Base-by-base conservation (phyloP, 1,140 invertebrate genomes). In the Lanistes nyassanus region DNA sequence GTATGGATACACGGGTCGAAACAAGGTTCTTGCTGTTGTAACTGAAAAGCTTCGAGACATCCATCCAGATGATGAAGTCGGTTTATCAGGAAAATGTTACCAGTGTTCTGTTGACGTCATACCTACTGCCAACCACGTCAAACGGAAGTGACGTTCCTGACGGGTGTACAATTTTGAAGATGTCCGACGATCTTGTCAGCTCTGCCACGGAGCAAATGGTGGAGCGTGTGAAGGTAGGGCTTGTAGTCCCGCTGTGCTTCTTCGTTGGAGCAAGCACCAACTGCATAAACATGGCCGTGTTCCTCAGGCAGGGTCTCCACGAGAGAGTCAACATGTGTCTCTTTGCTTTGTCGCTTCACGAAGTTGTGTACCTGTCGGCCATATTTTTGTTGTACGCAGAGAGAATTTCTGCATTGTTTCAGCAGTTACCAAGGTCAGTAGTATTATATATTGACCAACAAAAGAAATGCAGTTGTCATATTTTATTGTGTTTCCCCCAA, bases 281-380 rank as follows among this genome's bases (percentile, higher is more conserved):
- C 53, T 23, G n/a, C 29, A 0, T 70, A 47, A 58, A 70, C 68
- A 36, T 70, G 68, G 53, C 37, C 23, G 68, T 70, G 6, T 70
- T 70, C 53, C 56, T 56, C 19, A 56, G 26, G 51, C 68, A 70
- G 4, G 68, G 68, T 21, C 47, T 70, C 3, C 47, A 56, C 21
- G 42, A 70, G 36, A 47, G 68, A 29, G 56, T 70, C 31, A 70
- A 70, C 68, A 51, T 70, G 51, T 70, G 68, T 56, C 51, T 70
- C 3, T 70, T 56, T 31, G n/a, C 3, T 37, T 9, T 56, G 51
- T 31, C 68, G 4, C 7, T 58, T 7, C 2, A 23, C 0, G 68
- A 70, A 26, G 5, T 70, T 29, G 4, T 56, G n/a, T 36, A 34
- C 21, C 42, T 70, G 0, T 23, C 29, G 11, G 2, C 37, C 9